Evolutionary conservation across 2,888 invertebrate genomes (phyloP).

Genomic region (Orgyia antiqua): DNA sequence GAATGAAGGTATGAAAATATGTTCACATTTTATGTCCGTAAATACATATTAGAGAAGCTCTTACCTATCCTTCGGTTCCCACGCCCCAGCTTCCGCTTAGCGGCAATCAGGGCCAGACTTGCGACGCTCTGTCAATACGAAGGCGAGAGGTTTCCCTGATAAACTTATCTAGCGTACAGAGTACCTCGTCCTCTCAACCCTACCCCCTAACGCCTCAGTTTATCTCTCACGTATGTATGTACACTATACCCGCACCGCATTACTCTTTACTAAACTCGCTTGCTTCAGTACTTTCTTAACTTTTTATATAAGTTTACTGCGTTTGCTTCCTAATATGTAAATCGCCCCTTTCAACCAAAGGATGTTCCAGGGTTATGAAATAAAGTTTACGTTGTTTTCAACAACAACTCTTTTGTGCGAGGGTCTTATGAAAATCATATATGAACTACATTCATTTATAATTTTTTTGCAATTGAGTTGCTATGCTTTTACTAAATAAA

Average conservation of each 20-base stretch:
- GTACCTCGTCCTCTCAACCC: constrained; percentile 29
- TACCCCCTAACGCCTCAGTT: constrained; percentile 53
- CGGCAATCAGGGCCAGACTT: constrained; percentile 70
- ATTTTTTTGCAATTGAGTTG: too few relatives aligned
- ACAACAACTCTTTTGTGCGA: too few relatives aligned
- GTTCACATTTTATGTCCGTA: too few relatives aligned
- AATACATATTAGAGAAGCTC: constrained; percentile 25
- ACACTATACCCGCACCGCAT: constrained; percentile 48
- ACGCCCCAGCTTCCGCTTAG: constrained; percentile 65
- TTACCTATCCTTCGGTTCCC: constrained; percentile 56
- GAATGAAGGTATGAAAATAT: too few relatives aligned
- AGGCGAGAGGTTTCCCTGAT: constrained; percentile 75
- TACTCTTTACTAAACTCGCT: constrained; percentile 43
- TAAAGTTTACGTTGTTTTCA: too few relatives aligned
- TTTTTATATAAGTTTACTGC: constrained; percentile 35
- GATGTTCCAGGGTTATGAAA: constrained; percentile 4
- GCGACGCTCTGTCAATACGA: constrained; percentile 75
- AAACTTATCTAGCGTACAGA: constrained; percentile 66
- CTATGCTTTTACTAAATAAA: too few relatives aligned
- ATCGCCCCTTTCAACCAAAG: constrained; percentile 15
- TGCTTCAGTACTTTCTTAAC: constrained; percentile 39
- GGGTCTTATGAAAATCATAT: too few relatives aligned
- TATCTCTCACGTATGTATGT: constrained; percentile 67
- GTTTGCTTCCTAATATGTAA: constrained; percentile 29
- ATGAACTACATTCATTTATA: too few relatives aligned